These are phyloP conservation scores for Chloroceryle amazona DNA, from an alignment of 2,797 vertebrate genomes.

Conservation along the genomic window DNA sequence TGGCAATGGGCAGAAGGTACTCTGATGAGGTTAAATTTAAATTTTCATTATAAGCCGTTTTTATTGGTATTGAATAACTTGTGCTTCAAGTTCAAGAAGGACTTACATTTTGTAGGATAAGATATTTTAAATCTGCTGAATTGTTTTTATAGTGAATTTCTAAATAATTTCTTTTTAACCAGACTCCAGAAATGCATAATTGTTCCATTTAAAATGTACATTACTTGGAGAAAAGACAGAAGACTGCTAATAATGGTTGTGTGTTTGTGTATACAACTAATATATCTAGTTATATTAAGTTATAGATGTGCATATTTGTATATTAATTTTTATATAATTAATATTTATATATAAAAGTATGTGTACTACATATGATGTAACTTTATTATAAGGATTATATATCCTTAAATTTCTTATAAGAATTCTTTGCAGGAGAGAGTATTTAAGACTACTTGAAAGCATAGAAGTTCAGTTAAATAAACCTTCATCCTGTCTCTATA, in stretches of 20 bases:
- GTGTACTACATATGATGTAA: neutral
- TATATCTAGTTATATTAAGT: neutral
- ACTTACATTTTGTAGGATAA: neutral
- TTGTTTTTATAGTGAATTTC: neutral
- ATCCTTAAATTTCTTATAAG: neutral
- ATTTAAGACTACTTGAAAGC: neutral
- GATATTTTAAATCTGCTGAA: neutral
- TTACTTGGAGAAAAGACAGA: neutral
- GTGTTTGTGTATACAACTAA: neutral
- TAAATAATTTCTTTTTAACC: neutral
- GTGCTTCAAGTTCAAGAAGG: constrained; percentile 31
- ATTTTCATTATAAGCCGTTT: neutral
- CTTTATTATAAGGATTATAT: neutral
- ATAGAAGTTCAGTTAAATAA: neutral
- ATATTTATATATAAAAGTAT: neutral
- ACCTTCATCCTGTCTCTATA: neutral
- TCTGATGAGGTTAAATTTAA: constrained; percentile 14
- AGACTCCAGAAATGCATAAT: neutral
- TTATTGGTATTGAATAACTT: constrained; percentile 25
- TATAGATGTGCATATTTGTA: neutral
- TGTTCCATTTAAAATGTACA: neutral
- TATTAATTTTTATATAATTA: neutral
- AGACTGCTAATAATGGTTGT: neutral
- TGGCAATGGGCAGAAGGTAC: neutral
- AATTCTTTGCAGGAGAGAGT: neutral